Evolutionary conservation across 2,113 vertebrate genomes (phyloP).

Genomic region (Leiothrix lutea): DNA sequence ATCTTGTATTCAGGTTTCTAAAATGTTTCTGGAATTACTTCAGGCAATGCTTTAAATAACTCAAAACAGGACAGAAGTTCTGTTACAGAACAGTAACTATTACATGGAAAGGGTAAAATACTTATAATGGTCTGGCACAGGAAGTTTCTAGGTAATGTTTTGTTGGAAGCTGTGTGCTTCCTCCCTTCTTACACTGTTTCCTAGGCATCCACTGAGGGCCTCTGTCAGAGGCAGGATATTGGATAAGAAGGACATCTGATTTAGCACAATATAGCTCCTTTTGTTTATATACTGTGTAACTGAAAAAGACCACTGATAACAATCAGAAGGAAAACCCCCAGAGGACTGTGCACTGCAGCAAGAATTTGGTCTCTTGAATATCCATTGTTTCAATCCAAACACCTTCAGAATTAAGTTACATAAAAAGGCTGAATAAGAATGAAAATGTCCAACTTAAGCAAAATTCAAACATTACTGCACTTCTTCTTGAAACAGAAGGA

Average conservation of each 20-base stretch:
- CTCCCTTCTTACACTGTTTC: neutral
- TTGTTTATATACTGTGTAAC: neutral
- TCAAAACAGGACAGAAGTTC: neutral
- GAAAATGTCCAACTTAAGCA: neutral
- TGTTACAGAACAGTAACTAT: neutral
- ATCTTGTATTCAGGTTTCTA: neutral
- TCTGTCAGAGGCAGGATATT: slow-evolving; percentile 15
- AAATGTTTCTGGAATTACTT: slow-evolving; percentile 13
- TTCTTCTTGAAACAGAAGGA: neutral
- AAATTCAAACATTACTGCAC: neutral
- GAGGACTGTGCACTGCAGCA: neutral
- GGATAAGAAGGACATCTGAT: slow-evolving; percentile 10
- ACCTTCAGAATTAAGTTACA: neutral
- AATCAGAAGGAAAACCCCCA: slow-evolving; percentile 19
- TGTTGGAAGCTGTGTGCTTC: slow-evolving; percentile 29
- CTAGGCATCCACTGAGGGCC: neutral
- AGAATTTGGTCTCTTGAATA: neutral
- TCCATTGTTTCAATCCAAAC: slow-evolving; percentile 20
- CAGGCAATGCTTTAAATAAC: neutral
- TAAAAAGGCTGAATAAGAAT: neutral
- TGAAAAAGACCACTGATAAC: slow-evolving; percentile 27
- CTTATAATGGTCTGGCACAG: neutral
- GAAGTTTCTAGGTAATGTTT: slow-evolving; percentile 34
- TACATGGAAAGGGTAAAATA: neutral
- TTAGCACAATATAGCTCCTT: slow-evolving; percentile 15